Percentiles rank a stretch among this genome's conserved stretches.
Conservation (phyloP, 1,140 invertebrate species). For the Hyles vespertilio region DNA sequence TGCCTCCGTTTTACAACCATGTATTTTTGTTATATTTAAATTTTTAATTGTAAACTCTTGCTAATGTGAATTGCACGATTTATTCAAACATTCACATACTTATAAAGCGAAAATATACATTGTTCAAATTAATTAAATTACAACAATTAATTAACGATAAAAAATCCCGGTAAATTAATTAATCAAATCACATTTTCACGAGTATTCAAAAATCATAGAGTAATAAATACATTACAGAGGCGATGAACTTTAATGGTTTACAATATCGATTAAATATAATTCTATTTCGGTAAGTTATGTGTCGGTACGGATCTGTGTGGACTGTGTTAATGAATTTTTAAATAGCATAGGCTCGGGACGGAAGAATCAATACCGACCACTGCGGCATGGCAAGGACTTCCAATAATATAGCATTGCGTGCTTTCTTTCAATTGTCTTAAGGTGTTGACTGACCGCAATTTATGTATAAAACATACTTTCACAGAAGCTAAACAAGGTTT, state of each 20-base stretch:
- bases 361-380: slow-evolving; percentile 64
- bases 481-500: too few relatives aligned
- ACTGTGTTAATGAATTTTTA: slow-evolving; percentile 65
- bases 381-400: slow-evolving; percentile 46
- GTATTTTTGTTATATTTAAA: not conserved
- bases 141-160: too few relatives aligned
- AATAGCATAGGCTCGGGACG: slow-evolving; percentile 63
- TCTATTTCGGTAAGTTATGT: slow-evolving; percentile 28
- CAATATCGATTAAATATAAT: slow-evolving; percentile 10
- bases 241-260: slow-evolving; percentile 12
- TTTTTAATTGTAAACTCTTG: not conserved
- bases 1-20: not conserved
- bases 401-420: slow-evolving; percentile 4
- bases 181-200: not conserved
- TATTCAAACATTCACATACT: too few relatives aligned
- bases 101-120: too few relatives aligned
- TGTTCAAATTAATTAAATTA: too few relatives aligned
- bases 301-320: slow-evolving; percentile 49
- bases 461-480: not conserved
- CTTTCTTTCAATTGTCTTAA: slow-evolving; percentile 25
- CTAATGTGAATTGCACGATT: too few relatives aligned
- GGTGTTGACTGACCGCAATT: slow-evolving; percentile 7
- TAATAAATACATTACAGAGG: not conserved
- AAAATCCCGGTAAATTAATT: too few relatives aligned
- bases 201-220: not conserved